phyloP scores from a whole-genome alignment of 92 coral and sea anemone species.

The Umimayanthus kanabou region DNA sequence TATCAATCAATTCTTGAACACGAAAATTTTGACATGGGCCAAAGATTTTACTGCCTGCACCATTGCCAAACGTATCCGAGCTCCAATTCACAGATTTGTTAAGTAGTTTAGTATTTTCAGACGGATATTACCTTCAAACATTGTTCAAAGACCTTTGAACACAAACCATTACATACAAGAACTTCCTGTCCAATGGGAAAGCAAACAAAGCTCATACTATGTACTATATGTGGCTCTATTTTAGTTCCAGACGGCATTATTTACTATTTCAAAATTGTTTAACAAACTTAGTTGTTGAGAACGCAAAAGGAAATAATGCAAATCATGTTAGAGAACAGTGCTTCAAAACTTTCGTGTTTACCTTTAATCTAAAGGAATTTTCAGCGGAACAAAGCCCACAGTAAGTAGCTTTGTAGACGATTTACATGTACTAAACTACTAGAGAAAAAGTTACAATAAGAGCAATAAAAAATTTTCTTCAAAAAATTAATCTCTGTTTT shows the following conservation, averaged over 20 bases:
- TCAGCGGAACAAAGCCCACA: neutral
- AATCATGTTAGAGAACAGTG: neutral
- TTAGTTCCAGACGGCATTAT: conserved; percentile 5
- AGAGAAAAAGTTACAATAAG: neutral
- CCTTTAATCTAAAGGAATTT: neutral
- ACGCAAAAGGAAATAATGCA: neutral
- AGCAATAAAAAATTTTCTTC: neutral
- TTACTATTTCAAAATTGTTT: conserved; percentile 9
- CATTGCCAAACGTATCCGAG: neutral
- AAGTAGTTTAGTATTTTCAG: neutral
- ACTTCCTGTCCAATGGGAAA: neutral
- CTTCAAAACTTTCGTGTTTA: conserved; percentile 6
- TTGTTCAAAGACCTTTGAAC: neutral
- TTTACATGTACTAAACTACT: neutral
- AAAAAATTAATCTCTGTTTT: neutral
- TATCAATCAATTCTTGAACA: conserved; percentile 67
- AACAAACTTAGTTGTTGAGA: neutral
- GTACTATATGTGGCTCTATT: neutral
- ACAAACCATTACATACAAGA: neutral
- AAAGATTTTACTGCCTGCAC: neutral
- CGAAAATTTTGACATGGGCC: conserved; percentile 52
- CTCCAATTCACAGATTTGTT: neutral
- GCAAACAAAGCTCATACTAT: neutral
- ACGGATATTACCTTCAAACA: neutral
- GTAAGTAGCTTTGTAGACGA: neutral